Percentiles rank a stretch among this genome's conserved stretches.
Evolutionary conservation across 2,113 vertebrate species (phyloP).

Genomic region (Tauraco erythrolophus): DNA sequence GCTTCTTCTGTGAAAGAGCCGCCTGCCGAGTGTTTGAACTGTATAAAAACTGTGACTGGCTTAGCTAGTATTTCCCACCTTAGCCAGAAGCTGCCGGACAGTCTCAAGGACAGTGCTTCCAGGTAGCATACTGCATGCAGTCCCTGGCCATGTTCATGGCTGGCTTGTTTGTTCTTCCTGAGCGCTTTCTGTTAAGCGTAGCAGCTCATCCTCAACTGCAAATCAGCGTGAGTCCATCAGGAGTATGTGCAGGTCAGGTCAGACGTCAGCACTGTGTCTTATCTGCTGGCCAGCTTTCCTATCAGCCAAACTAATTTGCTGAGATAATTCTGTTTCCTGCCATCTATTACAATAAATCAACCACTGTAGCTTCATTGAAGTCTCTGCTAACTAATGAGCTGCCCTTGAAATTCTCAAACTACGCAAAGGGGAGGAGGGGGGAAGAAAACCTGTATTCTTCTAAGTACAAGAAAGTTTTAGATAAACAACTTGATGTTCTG

Average conservation of each 20-base stretch:
- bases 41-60: not conserved
- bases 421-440: not conserved
- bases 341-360: constrained; percentile 55
- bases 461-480: not conserved
- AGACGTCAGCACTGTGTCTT: not conserved
- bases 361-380: not conserved
- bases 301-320: constrained; percentile 49
- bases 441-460: not conserved
- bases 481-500: not conserved
- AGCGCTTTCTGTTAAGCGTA: not conserved
- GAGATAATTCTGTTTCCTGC: constrained; percentile 51
- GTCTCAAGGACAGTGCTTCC: not conserved
- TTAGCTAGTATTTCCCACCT: not conserved
- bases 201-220: not conserved
- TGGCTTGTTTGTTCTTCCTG: not conserved
- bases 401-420: constrained; percentile 25
- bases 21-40: not conserved
- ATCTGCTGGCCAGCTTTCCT: constrained; percentile 35
- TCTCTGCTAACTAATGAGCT: constrained; percentile 12
- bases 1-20: not conserved
- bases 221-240: not conserved
- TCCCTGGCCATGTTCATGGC: not conserved
- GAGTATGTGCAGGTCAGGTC: not conserved
- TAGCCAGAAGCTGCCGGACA: not conserved
- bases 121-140: accelerated